Evolutionary conservation across 2,797 vertebrate genomes (phyloP).

Genomic region (Mus spretus): DNA sequence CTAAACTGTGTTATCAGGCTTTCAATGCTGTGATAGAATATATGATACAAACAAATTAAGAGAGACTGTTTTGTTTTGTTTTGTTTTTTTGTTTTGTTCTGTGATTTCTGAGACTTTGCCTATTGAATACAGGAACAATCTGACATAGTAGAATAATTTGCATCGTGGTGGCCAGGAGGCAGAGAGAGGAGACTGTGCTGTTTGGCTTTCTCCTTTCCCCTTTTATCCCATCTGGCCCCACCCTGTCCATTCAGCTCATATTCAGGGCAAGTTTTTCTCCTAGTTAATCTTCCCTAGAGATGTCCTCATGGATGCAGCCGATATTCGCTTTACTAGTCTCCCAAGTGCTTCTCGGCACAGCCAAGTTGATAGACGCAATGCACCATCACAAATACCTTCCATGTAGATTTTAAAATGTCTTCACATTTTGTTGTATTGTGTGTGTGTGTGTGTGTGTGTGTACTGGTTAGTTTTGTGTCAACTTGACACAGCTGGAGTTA

Average conservation of each 20-base stretch:
- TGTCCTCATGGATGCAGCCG: not conserved
- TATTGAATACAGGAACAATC: not conserved
- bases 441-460: not conserved
- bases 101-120: not conserved
- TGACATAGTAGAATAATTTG: not conserved
- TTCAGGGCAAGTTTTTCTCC: not conserved
- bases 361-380: not conserved
- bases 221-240: not conserved
- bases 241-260: not conserved
- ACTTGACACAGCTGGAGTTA: no score
- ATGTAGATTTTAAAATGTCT: conserved; percentile 18
- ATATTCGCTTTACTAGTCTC: not conserved
- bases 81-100: not conserved
- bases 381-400: not conserved
- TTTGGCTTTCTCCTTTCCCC: not conserved
- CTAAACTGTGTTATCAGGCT: not conserved
- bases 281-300: not conserved
- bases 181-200: not conserved
- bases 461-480: no score
- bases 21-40: not conserved
- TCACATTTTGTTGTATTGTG: not conserved
- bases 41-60: not conserved
- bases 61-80: not conserved
- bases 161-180: not conserved
- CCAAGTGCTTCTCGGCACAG: not conserved